phyloP scores from a whole-genome alignment of 2,113 vertebrate genomes.

The Struthio camelus region DNA sequence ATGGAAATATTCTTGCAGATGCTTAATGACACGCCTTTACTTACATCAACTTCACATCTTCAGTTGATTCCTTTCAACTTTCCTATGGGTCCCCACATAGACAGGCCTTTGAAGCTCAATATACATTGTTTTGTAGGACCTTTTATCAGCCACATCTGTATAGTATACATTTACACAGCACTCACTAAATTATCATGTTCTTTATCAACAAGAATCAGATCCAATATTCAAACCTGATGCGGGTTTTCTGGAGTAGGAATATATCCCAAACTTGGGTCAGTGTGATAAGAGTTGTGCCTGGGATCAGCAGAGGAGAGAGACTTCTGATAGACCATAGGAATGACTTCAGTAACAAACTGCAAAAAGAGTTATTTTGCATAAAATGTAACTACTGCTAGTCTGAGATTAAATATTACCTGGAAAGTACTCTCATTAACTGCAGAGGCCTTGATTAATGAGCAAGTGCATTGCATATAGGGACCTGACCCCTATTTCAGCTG shows the following conservation, averaged over 20 bases:
- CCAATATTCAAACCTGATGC: neutral
- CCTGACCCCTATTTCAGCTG: conserved; percentile 23
- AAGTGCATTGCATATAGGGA: conserved; percentile 55
- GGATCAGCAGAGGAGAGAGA: neutral
- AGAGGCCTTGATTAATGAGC: conserved; percentile 74
- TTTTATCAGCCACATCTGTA: neutral
- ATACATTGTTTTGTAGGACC: too few relatives aligned
- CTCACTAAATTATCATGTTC: neutral
- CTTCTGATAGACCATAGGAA: neutral
- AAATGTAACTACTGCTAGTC: conserved; percentile 50
- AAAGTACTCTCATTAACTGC: conserved; percentile 74
- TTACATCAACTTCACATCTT: neutral
- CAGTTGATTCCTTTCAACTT: neutral
- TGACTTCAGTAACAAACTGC: neutral
- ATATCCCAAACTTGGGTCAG: neutral
- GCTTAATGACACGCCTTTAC: neutral
- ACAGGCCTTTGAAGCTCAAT: conserved; percentile 26
- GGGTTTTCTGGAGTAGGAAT: neutral
- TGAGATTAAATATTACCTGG: conserved; percentile 65
- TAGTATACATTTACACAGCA: neutral
- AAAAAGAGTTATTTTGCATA: neutral
- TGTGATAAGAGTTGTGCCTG: neutral
- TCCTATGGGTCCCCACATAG: neutral
- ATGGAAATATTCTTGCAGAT: neutral
- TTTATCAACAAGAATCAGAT: neutral